Percentiles rank a stretch among this genome's conserved stretches.
Conservation (phyloP, 2,797 vertebrate genomes). For the Trichosurus vulpecula region DNA sequence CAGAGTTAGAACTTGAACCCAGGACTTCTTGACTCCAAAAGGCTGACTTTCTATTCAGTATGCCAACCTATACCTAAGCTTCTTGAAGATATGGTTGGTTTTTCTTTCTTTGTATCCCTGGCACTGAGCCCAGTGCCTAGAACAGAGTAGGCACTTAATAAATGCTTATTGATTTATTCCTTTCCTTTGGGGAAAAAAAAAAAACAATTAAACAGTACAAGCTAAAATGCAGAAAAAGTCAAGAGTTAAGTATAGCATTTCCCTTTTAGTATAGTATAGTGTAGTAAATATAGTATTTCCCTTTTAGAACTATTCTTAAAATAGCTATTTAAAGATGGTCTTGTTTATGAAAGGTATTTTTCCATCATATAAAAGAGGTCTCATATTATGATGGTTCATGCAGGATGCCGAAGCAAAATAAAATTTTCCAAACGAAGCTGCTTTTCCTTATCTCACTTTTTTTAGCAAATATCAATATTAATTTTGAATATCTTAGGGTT, state of each 20-base stretch:
- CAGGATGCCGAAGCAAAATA: not conserved
- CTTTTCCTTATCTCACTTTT: not conserved
- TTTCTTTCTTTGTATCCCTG: not conserved
- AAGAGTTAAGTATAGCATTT: not conserved
- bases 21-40: not conserved
- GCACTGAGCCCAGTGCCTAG: not conserved
- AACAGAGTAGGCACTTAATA: not conserved
- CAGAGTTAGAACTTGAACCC: not conserved
- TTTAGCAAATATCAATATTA: conserved; percentile 3
- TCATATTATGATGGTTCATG: not conserved
- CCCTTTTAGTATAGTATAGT: not conserved
- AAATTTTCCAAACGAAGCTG: conserved; percentile 17
- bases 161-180: not conserved
- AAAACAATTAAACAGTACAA: not conserved
- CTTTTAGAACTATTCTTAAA: not conserved
- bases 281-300: not conserved
- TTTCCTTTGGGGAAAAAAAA: not conserved
- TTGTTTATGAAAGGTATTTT: conserved; percentile 13
- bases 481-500: not conserved
- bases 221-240: not conserved
- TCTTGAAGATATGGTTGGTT: not conserved
- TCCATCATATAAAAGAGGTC: not conserved
- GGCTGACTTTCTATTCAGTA: not conserved
- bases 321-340: not conserved
- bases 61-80: not conserved